Conservation (phyloP, 1,140 invertebrate genomes). For the Zophobas atratus region DNA sequence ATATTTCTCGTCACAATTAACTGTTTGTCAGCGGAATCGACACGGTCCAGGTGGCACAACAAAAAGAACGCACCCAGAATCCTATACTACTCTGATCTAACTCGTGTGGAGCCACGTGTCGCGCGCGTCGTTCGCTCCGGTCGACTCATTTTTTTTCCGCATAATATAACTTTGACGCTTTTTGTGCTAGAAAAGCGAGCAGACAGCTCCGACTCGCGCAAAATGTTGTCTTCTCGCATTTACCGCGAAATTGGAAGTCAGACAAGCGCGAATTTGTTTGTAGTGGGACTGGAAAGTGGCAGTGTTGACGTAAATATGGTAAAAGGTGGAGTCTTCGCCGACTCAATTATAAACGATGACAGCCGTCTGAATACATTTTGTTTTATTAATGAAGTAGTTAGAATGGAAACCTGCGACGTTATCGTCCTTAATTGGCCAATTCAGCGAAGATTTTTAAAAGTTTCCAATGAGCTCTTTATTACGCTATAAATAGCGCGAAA, state of each 20-base stretch:
- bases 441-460: constrained; percentile 3
- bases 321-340: too few species aligned
- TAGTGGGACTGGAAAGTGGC: background rate
- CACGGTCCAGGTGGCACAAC: too few species aligned
- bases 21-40: too few species aligned
- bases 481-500: constrained; percentile 31
- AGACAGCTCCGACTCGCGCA: too few species aligned
- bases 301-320: background rate
- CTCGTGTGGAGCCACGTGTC: background rate
- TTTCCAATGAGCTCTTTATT: constrained; percentile 5
- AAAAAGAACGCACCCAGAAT: too few species aligned
- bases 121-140: background rate
- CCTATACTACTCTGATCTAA: too few species aligned
- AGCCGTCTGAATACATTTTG: constrained; percentile 4
- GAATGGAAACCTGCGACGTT: constrained; percentile 23
- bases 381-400: constrained; percentile 18
- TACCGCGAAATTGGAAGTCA: too few species aligned
- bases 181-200: too few species aligned
- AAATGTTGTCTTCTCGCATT: too few species aligned
- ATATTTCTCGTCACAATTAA: too few species aligned
- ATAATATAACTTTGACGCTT: too few species aligned
- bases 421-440: constrained; percentile 37
- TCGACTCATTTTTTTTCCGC: background rate
- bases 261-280: too few species aligned
- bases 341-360: background rate